Evolutionary conservation across 2,888 invertebrate genomes (phyloP).

Genomic region (Vesta saturnalis): DNA sequence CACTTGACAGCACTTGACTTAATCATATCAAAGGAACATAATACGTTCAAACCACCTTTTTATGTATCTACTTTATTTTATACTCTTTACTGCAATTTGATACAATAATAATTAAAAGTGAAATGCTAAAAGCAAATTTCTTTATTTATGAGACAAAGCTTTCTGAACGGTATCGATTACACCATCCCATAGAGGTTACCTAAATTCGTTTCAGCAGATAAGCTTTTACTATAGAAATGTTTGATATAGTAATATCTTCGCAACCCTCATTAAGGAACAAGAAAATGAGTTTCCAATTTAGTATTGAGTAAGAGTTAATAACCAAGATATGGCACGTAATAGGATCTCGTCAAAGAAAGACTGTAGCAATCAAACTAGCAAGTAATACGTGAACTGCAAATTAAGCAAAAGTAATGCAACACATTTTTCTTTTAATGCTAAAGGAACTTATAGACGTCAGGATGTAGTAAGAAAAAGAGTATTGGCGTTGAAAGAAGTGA

Average conservation of each 20-base stretch:
- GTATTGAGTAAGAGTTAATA: not conserved
- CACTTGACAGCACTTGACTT: too few species aligned
- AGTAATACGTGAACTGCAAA: not conserved
- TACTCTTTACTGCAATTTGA: too few species aligned
- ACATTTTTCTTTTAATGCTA: too few species aligned
- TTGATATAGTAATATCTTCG: not conserved
- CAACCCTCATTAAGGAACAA: not conserved
- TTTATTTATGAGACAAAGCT: not conserved
- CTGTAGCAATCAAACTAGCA: too few species aligned
- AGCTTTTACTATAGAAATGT: not conserved
- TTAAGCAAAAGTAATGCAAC: too few species aligned
- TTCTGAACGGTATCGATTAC: not conserved
- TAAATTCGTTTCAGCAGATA: not conserved
- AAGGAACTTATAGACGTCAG: too few species aligned
- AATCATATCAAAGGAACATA: too few species aligned
- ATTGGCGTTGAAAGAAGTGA: not conserved
- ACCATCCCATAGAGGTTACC: not conserved
- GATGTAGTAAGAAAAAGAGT: not conserved
- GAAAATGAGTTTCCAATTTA: conserved; percentile 1
- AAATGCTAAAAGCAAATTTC: not conserved
- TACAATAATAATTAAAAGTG: not conserved
- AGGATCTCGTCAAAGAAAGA: not conserved
- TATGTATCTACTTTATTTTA: too few species aligned
- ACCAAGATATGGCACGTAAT: not conserved
- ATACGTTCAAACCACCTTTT: too few species aligned